Conservation (phyloP, 2,797 vertebrate genomes). For the Myiotriccus ornatus region DNA sequence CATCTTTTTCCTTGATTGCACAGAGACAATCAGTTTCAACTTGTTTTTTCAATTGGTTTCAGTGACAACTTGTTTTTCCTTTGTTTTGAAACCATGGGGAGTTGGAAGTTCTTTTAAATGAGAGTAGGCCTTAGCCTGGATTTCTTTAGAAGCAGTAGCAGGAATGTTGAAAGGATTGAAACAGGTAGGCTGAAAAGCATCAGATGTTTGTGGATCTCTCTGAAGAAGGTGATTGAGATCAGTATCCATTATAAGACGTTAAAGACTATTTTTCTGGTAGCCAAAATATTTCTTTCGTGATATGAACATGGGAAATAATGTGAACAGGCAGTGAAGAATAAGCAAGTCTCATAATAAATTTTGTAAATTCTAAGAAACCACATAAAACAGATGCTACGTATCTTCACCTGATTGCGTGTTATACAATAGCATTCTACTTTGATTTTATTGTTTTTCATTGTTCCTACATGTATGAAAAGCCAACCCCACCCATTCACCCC, state of each 20-base stretch:
- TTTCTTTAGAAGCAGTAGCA: neutral
- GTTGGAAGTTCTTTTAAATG: neutral
- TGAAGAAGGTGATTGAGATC: neutral
- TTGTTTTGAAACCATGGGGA: neutral
- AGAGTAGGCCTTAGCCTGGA: neutral
- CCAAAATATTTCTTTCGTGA: neutral
- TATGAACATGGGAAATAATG: neutral
- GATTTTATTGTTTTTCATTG: neutral
- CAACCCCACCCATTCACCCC: neutral
- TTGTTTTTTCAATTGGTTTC: neutral
- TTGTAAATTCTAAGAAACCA: neutral
- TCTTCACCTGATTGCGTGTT: neutral
- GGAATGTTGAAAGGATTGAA: neutral
- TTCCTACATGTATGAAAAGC: neutral
- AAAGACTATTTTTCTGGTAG: neutral
- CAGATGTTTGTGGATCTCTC: neutral
- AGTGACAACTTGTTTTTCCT: neutral
- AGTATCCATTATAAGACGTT: neutral
- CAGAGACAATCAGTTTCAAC: neutral
- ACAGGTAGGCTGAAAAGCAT: neutral
- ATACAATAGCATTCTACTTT: neutral
- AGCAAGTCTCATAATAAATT: neutral
- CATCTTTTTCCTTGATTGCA: neutral
- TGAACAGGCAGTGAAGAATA: neutral
- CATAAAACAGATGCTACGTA: fast-evolving